Evolutionary conservation across 2,113 vertebrate genomes (phyloP).

Genomic region (Tapirus terrestris): DNA sequence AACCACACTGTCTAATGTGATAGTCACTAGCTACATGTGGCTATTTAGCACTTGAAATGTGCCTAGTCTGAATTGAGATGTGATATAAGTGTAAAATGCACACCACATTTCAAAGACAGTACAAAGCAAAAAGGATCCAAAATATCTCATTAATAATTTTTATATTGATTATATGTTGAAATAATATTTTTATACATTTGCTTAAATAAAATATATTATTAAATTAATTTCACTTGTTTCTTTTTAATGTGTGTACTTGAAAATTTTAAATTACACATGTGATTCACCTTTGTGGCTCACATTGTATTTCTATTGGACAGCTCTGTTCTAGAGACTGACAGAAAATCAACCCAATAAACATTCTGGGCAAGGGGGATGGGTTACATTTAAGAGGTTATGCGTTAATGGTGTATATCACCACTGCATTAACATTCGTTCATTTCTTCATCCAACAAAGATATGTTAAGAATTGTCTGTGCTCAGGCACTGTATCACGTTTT

Average conservation of each 20-base stretch:
- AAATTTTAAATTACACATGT: neutral
- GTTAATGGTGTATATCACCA: too few species aligned
- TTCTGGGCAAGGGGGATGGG: neutral
- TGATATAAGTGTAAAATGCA: neutral
- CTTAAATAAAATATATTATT: neutral
- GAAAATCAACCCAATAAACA: neutral
- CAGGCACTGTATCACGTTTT: neutral
- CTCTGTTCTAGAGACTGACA: neutral
- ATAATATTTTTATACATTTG: slow-evolving; percentile 11
- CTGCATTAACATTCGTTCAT: neutral
- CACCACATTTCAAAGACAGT: neutral
- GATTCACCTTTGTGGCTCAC: neutral
- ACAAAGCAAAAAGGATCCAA: slow-evolving; percentile 36
- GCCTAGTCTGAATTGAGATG: neutral
- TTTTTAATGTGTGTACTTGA: neutral
- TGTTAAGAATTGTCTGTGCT: neutral
- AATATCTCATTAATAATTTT: neutral
- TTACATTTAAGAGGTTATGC: neutral
- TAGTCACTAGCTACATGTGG: neutral
- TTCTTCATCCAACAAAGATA: neutral
- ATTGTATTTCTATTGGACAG: neutral
- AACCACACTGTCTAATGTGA: neutral
- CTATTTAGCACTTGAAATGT: neutral
- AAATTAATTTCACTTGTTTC: neutral
- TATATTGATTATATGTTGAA: neutral